phyloP scores from a whole-genome alignment of 2,888 invertebrate genomes.

The Erannis defoliaria region DNA sequence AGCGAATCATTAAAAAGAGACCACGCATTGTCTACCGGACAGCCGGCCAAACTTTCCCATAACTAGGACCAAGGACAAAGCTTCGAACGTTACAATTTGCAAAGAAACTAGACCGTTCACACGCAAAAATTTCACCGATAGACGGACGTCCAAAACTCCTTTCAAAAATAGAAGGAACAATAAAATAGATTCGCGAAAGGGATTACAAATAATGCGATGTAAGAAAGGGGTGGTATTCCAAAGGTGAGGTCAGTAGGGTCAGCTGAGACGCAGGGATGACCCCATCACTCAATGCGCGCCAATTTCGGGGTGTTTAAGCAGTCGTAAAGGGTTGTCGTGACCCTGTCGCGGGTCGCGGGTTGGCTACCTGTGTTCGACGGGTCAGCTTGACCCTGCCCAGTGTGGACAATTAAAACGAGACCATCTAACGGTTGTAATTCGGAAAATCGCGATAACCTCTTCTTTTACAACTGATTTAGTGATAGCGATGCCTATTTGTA shows the following conservation, averaged over 20 bases:
- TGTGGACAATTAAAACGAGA: slow-evolving; percentile 84
- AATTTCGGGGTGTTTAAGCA: slow-evolving; percentile 82
- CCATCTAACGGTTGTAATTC: slow-evolving; percentile 73
- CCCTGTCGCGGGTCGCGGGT: slow-evolving; percentile 73
- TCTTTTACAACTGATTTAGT: slow-evolving; percentile 57
- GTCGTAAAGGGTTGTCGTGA: slow-evolving; percentile 82
- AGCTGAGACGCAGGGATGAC: slow-evolving; percentile 78
- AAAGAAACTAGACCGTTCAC: slow-evolving; percentile 85
- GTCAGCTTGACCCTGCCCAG: slow-evolving; percentile 70
- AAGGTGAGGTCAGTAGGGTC: slow-evolving; percentile 80
- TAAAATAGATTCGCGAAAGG: slow-evolving; percentile 87
- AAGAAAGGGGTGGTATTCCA: slow-evolving; percentile 80
- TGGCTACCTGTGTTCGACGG: slow-evolving; percentile 76
- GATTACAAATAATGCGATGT: slow-evolving; percentile 86
- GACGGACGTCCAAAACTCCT: slow-evolving; percentile 68
- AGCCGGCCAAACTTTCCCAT: slow-evolving; percentile 76
- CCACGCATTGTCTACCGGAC: slow-evolving; percentile 79
- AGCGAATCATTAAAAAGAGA: slow-evolving; percentile 85
- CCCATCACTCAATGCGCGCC: slow-evolving; percentile 84
- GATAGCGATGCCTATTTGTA: slow-evolving; percentile 65
- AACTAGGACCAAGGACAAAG: slow-evolving; percentile 58
- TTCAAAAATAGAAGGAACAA: slow-evolving; percentile 66
- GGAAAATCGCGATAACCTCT: slow-evolving; percentile 83
- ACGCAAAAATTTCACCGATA: slow-evolving; percentile 84
- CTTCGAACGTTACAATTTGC: slow-evolving; percentile 78